phyloP scores from a whole-genome alignment of 2,888 invertebrate genomes.

The Lasioglossum calceatum region DNA sequence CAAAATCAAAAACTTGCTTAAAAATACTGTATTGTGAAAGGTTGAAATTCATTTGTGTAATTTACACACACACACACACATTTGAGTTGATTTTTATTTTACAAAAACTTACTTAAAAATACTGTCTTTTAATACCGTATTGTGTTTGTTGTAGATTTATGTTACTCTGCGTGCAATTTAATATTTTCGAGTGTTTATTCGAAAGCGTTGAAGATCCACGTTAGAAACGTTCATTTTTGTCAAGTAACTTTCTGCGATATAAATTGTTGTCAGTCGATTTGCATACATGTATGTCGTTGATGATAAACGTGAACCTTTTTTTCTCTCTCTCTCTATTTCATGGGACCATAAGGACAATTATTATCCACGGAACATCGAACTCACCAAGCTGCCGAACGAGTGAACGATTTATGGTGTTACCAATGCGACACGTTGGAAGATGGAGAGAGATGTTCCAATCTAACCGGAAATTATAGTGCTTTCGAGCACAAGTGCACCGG shows the following conservation, averaged over 20 bases:
- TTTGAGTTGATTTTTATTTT: too few species aligned
- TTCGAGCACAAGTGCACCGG: constrained; percentile 91
- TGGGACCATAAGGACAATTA: constrained; percentile 77
- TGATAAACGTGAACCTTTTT: background rate
- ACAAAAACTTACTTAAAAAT: too few species aligned
- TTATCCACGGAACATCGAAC: constrained; percentile 90
- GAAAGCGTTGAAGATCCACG: background rate
- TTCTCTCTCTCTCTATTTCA: constrained; percentile 5
- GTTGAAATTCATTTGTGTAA: too few species aligned
- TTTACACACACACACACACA: too few species aligned
- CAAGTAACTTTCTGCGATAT: background rate
- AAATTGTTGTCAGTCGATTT: too few species aligned
- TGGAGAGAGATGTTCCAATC: constrained; percentile 89
- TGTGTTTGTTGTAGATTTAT: background rate
- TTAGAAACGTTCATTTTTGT: background rate
- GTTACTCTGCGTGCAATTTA: background rate
- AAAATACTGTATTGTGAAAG: too few species aligned
- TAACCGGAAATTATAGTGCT: constrained; percentile 87
- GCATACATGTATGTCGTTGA: too few species aligned
- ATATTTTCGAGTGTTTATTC: background rate
- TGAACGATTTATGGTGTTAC: constrained; percentile 93
- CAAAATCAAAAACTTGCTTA: too few species aligned
- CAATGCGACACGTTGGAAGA: constrained; percentile 92
- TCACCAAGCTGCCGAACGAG: constrained; percentile 91
- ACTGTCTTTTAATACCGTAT: too few species aligned